A percentile compares a stretch with the other conserved stretches of the same genome.
Evolutionary conservation across 2,797 vertebrate species (phyloP).

Genomic region (Sparidentex hasta): DNA sequence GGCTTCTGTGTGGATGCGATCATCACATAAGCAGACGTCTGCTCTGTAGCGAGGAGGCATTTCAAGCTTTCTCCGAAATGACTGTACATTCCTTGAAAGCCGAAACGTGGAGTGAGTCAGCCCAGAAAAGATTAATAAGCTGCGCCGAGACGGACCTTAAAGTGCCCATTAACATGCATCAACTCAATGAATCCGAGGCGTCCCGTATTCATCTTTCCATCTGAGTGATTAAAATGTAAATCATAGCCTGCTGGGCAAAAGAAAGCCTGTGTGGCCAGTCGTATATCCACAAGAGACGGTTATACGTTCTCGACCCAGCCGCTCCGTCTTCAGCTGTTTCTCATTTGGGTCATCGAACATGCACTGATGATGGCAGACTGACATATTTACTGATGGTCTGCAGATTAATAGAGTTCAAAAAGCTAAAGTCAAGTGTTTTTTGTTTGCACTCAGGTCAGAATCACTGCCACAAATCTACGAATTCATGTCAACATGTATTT

Average conservation of each 20-base stretch:
- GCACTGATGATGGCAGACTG: conserved; percentile 2
- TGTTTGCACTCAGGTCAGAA: neutral
- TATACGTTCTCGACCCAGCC: conserved; percentile 16
- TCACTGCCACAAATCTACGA: neutral
- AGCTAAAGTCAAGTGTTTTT: neutral
- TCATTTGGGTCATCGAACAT: conserved; percentile 10
- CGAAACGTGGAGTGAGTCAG: conserved; percentile 62
- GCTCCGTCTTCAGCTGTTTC: conserved; percentile 1
- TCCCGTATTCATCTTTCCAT: conserved; percentile 49
- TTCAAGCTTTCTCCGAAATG: conserved; percentile 49
- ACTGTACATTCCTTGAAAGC: conserved; percentile 66
- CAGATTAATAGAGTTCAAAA: neutral
- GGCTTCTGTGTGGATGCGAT: conserved; percentile 9
- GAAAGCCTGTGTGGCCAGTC: conserved; percentile 11
- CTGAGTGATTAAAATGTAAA: conserved; percentile 66
- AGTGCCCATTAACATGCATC: conserved; percentile 69
- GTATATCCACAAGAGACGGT: neutral
- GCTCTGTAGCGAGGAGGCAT: conserved; percentile 19
- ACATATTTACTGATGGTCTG: conserved; percentile 21
- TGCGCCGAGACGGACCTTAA: conserved; percentile 28
- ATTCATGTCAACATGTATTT: neutral
- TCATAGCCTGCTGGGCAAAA: conserved; percentile 29
- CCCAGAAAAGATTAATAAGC: conserved; percentile 63
- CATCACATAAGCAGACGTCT: conserved; percentile 36
- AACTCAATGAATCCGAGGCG: conserved; percentile 42